Evolutionary conservation across 2,888 invertebrate genomes (phyloP).

Genomic region (Phytoseiulus persimilis): DNA sequence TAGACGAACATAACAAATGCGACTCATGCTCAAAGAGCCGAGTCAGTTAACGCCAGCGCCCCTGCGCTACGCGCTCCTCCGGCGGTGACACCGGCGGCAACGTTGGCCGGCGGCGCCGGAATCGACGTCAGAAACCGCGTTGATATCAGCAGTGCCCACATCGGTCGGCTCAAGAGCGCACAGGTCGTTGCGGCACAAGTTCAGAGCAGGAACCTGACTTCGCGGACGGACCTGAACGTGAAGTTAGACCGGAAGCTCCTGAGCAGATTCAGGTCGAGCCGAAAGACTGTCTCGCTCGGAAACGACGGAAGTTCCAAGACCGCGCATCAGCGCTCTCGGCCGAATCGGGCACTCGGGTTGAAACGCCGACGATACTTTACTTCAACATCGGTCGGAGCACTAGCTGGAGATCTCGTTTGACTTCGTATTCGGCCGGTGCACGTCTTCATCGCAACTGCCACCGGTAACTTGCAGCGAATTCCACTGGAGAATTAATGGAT

Average conservation of each 20-base stretch:
- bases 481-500: background rate
- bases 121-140: background rate
- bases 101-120: background rate
- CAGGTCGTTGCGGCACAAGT: background rate
- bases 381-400: background rate
- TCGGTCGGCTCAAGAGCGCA: background rate
- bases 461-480: background rate
- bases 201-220: background rate
- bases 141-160: too few relatives aligned
- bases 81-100: background rate
- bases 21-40: slow-evolving; percentile 5
- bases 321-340: background rate
- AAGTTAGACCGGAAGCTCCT: background rate
- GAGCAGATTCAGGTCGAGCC: background rate
- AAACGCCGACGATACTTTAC: background rate
- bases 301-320: background rate
- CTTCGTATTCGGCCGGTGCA: background rate
- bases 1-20: background rate
- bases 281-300: background rate
- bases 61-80: background rate
- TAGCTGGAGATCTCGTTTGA: background rate
- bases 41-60: background rate
- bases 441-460: background rate
- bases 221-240: background rate
- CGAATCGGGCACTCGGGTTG: background rate